Evolutionary conservation across 2,888 invertebrate genomes (phyloP), one percentile per base, ranked within the genome.

Genomic region (Limnephilus auricula): DNA sequence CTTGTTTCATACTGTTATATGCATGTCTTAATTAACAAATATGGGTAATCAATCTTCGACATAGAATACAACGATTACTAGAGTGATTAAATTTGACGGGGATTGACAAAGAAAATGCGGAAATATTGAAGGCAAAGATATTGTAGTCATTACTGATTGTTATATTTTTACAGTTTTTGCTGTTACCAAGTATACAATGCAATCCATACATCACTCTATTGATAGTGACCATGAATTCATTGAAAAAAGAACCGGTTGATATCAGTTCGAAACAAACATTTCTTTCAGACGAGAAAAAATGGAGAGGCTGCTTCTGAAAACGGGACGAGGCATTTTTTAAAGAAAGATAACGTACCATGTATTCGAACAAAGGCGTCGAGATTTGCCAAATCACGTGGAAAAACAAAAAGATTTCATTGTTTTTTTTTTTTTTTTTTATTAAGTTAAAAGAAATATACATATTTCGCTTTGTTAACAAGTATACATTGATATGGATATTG

Each of bases 241-340:
- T 82, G 82, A 32, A 82, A 82, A 82, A 18, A 82, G 9, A 82
- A 82, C 82, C 34, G 34, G 82, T 82, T 32, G 82, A 37, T 32
- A 82, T 82, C 34, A 37, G 82, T 32, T 34, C 34, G 82, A 34
- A 13, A 82, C 37, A 32, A 82, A 82, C 32, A 32, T 18, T 82
- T 82, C 37, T 82, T 82, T 82, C 82, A 15, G 37, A 25, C 37
- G 3, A 25, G 82, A 31, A 82, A 82, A 34, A 6, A 32, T 82
- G 25, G 10, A 25, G 34, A 82, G 82, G 82, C 25, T 37, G 82
- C 15, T 4, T 9, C 82, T 34, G 34, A 18, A 82, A 82, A 37
- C 34, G 34, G 13, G 25, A 18, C 82, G 82, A 82, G 18, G 18
- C 34, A 37, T 82, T 37, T 32, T 37, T 25, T 37, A 34, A 82